These are phyloP conservation scores for Nebria salina DNA, from an alignment of 2,888 invertebrate genomes.

Conservation along the genomic window DNA sequence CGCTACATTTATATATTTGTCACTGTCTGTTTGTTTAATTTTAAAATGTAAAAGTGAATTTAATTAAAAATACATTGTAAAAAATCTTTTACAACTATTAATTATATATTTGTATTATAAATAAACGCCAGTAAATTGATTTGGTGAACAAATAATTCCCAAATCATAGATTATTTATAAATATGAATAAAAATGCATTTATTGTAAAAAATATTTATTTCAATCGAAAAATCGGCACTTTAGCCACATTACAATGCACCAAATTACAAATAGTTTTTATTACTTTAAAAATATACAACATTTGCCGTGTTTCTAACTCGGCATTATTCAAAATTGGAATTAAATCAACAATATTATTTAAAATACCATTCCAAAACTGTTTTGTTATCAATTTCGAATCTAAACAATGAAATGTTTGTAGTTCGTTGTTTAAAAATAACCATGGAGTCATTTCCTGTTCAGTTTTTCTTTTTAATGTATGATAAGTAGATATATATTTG, in stretches of 20 bases:
- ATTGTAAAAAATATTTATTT: slow-evolving; percentile 7
- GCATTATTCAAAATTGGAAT: slow-evolving; percentile 10
- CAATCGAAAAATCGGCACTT: slow-evolving; percentile 27
- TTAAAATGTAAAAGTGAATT: not conserved
- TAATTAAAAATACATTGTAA: not conserved
- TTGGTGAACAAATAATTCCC: no score
- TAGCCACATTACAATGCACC: not conserved
- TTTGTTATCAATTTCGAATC: slow-evolving; percentile 2
- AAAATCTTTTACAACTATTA: not conserved
- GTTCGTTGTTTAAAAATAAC: slow-evolving; percentile 24
- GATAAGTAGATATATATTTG: slow-evolving; percentile 17
- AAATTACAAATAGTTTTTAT: slow-evolving; percentile 34
- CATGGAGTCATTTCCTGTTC: not conserved
- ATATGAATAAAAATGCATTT: not conserved
- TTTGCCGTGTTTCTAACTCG: not conserved
- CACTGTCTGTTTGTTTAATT: not conserved
- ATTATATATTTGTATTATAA: not conserved
- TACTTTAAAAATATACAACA: slow-evolving; percentile 23
- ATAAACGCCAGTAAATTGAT: not conserved
- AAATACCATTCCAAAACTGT: slow-evolving; percentile 25
- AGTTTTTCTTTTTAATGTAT: slow-evolving; percentile 22
- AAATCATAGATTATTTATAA: no score
- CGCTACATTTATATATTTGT: not conserved
- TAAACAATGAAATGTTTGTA: slow-evolving; percentile 20
- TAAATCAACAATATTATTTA: slow-evolving; percentile 17